Evolutionary conservation across 2,888 invertebrate genomes (phyloP).

Genomic region (Pristionchus japonicus): DNA sequence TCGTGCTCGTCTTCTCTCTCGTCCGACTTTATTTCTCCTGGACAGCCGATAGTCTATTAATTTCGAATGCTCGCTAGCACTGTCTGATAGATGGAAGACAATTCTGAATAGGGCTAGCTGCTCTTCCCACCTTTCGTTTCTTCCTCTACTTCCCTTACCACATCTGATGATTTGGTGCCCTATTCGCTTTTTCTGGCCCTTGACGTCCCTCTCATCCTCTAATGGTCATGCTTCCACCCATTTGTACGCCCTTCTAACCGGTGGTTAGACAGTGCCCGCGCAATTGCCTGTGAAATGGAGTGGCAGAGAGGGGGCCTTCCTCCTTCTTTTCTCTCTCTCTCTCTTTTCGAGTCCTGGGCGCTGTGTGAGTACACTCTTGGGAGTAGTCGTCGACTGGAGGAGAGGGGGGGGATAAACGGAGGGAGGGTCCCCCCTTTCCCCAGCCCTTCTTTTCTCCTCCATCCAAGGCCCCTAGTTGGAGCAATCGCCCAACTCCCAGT

Average conservation of each 20-base stretch:
- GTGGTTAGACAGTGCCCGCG: not conserved
- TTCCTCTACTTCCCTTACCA: not conserved
- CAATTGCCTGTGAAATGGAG: not conserved
- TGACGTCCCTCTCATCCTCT: no score
- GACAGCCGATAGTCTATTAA: no score
- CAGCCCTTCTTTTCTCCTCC: slow-evolving; percentile 16
- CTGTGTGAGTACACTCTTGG: slow-evolving; percentile 30
- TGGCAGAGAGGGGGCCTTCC: not conserved
- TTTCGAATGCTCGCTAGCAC: no score
- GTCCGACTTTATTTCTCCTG: not conserved
- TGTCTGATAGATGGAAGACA: no score
- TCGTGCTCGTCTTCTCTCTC: not conserved
- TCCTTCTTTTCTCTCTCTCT: not conserved
- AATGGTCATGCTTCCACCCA: no score
- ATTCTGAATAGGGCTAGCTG: no score
- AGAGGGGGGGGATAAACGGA: not conserved
- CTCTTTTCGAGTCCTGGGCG: not conserved
- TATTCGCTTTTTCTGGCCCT: no score
- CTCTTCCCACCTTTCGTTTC: not conserved
- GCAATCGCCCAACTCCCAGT: not conserved
- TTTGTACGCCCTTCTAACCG: no score
- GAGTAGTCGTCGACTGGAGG: not conserved
- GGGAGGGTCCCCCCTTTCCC: not conserved
- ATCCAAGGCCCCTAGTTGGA: not conserved
- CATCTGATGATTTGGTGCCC: not conserved